These are phyloP conservation scores for Ptilorrhoa leucosticta DNA, from an alignment of 2,113 vertebrate species.

Conservation along the genomic window DNA sequence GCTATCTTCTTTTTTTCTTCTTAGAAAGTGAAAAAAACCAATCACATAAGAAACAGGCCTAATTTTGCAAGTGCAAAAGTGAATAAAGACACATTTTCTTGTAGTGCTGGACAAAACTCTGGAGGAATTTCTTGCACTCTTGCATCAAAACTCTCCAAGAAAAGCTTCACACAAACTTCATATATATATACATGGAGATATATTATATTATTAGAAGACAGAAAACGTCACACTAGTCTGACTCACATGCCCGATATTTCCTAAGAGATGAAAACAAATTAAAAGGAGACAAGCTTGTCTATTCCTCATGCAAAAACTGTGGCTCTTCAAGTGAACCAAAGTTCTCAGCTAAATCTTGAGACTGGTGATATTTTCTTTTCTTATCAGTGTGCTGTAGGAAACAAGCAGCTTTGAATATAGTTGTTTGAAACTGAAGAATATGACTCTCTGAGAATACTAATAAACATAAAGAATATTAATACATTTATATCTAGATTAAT, in stretches of 20 bases:
- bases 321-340: background rate
- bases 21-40: background rate
- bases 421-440: background rate
- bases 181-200: background rate
- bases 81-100: background rate
- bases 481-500: background rate
- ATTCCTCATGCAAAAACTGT: background rate
- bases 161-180: background rate
- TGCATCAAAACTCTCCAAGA: background rate
- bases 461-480: background rate
- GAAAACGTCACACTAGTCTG: background rate
- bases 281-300: background rate
- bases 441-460: background rate
- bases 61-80: background rate
- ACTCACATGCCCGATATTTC: background rate
- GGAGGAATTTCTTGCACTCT: background rate
- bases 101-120: background rate
- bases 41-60: background rate
- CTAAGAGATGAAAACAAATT: background rate
- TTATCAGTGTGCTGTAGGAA: background rate
- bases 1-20: background rate
- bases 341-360: background rate
- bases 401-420: background rate
- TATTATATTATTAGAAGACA: background rate
- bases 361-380: background rate